Evolutionary conservation across 2,888 invertebrate genomes (phyloP).

Genomic region (Caenorhabditis sp.): DNA sequence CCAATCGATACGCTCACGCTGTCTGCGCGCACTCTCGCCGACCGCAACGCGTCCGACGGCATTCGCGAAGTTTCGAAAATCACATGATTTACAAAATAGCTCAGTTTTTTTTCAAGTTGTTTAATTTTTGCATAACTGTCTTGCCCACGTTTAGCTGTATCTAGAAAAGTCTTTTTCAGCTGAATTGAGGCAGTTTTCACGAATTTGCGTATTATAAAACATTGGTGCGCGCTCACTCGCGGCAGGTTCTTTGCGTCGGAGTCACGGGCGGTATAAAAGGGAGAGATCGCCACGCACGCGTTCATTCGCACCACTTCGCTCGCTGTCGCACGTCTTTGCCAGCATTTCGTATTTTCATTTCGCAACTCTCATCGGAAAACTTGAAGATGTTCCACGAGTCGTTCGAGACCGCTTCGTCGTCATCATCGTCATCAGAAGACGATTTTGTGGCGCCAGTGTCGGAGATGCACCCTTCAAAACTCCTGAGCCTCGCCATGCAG

Average conservation of each 20-base stretch:
- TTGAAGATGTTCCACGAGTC: constrained; percentile 48
- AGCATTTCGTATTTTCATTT: constrained; percentile 12
- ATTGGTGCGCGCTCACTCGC: constrained; percentile 58
- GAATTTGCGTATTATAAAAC: too few relatives aligned
- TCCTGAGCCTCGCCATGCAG: constrained; percentile 70
- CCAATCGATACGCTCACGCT: constrained; percentile 10
- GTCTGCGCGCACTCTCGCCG: constrained; percentile 15
- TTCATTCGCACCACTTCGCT: constrained; percentile 19
- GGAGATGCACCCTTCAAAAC: constrained; percentile 60
- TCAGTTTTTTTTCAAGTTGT: not conserved
- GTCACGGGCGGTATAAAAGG: constrained; percentile 36
- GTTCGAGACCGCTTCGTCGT: constrained; percentile 37
- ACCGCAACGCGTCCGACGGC: constrained; percentile 33
- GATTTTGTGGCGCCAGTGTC: constrained; percentile 25
- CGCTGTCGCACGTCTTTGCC: constrained; percentile 36
- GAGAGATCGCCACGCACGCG: constrained; percentile 11
- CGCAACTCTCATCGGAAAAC: not conserved
- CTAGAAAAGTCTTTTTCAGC: not conserved
- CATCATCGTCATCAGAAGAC: constrained; percentile 60
- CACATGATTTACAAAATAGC: constrained; percentile 1
- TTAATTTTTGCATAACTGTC: not conserved
- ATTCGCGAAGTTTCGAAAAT: constrained; percentile 20
- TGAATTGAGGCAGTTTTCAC: not conserved
- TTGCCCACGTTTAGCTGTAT: not conserved
- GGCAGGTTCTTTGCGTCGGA: constrained; percentile 3